Evolutionary conservation across 92 coral and sea anemone species (phyloP).

Genomic region (Scolanthus callimorphus): DNA sequence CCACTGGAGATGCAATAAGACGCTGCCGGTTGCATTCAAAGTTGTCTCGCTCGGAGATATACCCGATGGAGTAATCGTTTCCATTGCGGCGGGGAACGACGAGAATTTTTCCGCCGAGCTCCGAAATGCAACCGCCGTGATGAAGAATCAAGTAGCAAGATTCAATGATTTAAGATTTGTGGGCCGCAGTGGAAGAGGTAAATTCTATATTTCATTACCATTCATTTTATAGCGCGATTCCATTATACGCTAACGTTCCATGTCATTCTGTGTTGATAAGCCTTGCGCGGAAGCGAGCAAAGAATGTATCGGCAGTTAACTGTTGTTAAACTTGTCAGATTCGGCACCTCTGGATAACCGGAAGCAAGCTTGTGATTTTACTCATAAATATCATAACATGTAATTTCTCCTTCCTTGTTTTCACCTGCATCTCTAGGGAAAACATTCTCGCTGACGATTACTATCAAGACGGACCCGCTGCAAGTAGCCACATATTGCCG

Average conservation of each 20-base stretch:
- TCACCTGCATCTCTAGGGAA: too few relatives aligned
- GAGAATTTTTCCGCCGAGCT: conserved; percentile 99
- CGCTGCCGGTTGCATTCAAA: conserved; percentile 99
- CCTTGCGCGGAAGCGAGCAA: not conserved
- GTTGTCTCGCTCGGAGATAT: conserved; percentile 98
- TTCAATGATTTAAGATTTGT: conserved; percentile 98
- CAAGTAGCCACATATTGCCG: conserved; percentile 98
- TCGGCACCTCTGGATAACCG: conserved; percentile 29
- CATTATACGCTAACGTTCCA: too few relatives aligned
- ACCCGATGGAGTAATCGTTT: conserved; percentile 91
- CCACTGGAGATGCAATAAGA: conserved; percentile 99
- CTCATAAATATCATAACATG: conserved; percentile 13
- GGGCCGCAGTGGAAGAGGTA: conserved; percentile 99
- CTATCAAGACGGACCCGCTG: conserved; percentile 96
- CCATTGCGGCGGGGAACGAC: conserved; percentile 99
- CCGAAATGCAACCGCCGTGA: conserved; percentile 95
- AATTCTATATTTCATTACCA: conserved; percentile 6
- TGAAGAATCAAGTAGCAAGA: conserved; percentile 99
- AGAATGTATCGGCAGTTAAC: not conserved
- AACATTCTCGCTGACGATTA: conserved; percentile 95
- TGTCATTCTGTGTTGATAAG: not conserved
- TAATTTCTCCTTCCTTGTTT: too few relatives aligned
- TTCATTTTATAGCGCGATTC: too few relatives aligned
- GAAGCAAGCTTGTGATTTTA: conserved; percentile 26
- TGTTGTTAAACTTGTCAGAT: conserved; percentile 18